A percentile compares a stretch with the other conserved stretches of the same genome.
Evolutionary conservation across 2,888 invertebrate species (phyloP).

Genomic region (Leptinotarsa peninsularis): DNA sequence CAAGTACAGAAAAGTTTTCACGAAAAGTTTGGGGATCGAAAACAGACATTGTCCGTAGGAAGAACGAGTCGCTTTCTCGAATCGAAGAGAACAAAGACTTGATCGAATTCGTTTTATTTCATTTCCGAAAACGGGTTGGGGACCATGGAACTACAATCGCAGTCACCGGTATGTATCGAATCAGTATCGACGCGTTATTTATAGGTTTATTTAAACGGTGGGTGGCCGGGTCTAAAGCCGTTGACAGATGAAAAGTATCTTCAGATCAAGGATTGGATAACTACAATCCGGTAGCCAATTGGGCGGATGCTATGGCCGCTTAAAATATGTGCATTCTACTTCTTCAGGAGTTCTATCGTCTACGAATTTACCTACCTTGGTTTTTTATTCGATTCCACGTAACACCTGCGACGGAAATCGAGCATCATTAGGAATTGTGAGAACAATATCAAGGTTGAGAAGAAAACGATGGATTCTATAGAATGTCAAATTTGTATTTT

Average conservation of each 20-base stretch:
- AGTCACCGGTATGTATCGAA: conserved; percentile 54
- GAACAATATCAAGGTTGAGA: conserved; percentile 26
- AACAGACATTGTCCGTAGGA: too few relatives aligned
- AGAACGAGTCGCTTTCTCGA: background rate
- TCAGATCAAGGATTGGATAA: conserved; percentile 67
- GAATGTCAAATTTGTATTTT: background rate
- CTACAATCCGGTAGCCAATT: conserved; percentile 67
- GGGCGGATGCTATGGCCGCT: conserved; percentile 63
- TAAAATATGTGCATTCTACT: conserved; percentile 47
- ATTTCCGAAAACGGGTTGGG: conserved; percentile 60
- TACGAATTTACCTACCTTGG: conserved; percentile 45
- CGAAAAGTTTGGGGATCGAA: too few relatives aligned
- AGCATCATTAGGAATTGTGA: conserved; percentile 38
- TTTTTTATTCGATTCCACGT: conserved; percentile 44
- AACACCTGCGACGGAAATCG: conserved; percentile 44
- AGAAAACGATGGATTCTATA: background rate
- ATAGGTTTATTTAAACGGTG: conserved; percentile 63
- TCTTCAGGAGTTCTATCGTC: conserved; percentile 51
- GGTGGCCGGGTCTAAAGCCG: conserved; percentile 64
- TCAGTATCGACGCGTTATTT: conserved; percentile 64
- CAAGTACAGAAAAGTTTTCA: too few relatives aligned
- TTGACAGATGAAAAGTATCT: conserved; percentile 68
- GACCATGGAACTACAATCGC: conserved; percentile 45
- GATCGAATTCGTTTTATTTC: conserved; percentile 54
- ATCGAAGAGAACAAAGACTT: conserved; percentile 9